Evolutionary conservation across 2,113 vertebrate genomes (phyloP).

Genomic region (Harpagus bidentatus): DNA sequence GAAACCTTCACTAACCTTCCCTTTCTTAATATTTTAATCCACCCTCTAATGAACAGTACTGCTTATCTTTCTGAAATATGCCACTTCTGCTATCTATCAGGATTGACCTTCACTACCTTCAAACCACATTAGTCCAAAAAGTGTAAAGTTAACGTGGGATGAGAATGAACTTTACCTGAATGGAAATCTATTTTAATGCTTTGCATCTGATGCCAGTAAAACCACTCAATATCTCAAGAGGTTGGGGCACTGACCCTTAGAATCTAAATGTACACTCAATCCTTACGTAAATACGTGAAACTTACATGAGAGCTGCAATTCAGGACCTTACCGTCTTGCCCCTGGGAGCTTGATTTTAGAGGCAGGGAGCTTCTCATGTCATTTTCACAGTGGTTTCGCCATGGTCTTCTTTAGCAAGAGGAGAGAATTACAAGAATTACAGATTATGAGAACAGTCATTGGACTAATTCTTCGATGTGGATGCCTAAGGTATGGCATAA

Average conservation of each 20-base stretch:
- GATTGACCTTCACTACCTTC: slow-evolving; percentile 40
- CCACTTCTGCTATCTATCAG: background rate
- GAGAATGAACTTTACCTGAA: slow-evolving; percentile 32
- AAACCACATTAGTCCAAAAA: background rate
- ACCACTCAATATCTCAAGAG: slow-evolving; percentile 20
- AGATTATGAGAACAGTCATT: background rate
- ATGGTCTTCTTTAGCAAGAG: background rate
- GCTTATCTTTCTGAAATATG: background rate
- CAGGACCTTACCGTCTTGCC: background rate
- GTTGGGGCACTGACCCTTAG: background rate
- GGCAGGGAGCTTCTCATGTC: background rate
- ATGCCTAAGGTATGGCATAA: background rate
- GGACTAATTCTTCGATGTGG: background rate
- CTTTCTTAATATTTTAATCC: background rate
- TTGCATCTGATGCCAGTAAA: background rate
- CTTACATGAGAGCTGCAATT: background rate
- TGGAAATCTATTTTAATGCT: slow-evolving; percentile 32
- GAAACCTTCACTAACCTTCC: background rate
- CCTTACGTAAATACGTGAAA: slow-evolving; percentile 27
- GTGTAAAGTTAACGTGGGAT: background rate
- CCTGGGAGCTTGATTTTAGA: background rate
- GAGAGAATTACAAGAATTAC: background rate
- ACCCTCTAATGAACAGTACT: background rate
- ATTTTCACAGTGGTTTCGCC: background rate
- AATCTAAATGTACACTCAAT: slow-evolving; percentile 9